Conservation (phyloP, 2,888 invertebrate species). For the Drosophila robusta region DNA sequence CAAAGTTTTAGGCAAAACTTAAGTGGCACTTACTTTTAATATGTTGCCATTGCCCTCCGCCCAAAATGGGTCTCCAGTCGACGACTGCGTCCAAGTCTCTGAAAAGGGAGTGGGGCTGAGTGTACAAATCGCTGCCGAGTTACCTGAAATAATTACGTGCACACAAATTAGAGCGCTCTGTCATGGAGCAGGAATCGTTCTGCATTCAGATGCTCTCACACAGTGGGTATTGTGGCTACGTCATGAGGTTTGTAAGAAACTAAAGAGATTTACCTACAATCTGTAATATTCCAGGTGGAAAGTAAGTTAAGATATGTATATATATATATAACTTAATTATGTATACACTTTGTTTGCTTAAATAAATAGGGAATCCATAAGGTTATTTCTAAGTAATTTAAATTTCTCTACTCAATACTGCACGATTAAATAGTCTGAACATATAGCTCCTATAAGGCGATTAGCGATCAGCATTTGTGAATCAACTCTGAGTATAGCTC, state of each 20-base stretch:
- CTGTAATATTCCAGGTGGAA: too few relatives aligned
- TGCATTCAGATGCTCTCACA: slow-evolving; percentile 44
- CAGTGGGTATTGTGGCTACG: background rate
- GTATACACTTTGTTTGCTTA: too few relatives aligned
- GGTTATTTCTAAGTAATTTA: too few relatives aligned
- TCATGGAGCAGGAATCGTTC: slow-evolving; percentile 66
- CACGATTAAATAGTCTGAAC: too few relatives aligned
- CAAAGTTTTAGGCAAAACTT: slow-evolving; percentile 45
- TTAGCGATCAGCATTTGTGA: too few relatives aligned
- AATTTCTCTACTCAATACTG: too few relatives aligned
- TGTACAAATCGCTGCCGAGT: slow-evolving; percentile 67
- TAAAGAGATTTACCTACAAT: too few relatives aligned
- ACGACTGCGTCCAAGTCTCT: background rate
- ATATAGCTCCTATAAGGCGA: too few relatives aligned
- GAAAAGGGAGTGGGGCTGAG: background rate
- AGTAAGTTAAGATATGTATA: too few relatives aligned
- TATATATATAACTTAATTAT: too few relatives aligned
- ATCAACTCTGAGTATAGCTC: too few relatives aligned
- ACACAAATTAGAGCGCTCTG: slow-evolving; percentile 75
- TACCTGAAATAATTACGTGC: slow-evolving; percentile 76
- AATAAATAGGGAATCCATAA: too few relatives aligned
- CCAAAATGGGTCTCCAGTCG: slow-evolving; percentile 63
- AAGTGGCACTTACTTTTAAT: slow-evolving; percentile 81
- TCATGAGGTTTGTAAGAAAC: background rate
- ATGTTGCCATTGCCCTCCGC: slow-evolving; percentile 71